Evolutionary conservation across 2,797 vertebrate genomes (phyloP).

Genomic region (Arremon brunneinucha): DNA sequence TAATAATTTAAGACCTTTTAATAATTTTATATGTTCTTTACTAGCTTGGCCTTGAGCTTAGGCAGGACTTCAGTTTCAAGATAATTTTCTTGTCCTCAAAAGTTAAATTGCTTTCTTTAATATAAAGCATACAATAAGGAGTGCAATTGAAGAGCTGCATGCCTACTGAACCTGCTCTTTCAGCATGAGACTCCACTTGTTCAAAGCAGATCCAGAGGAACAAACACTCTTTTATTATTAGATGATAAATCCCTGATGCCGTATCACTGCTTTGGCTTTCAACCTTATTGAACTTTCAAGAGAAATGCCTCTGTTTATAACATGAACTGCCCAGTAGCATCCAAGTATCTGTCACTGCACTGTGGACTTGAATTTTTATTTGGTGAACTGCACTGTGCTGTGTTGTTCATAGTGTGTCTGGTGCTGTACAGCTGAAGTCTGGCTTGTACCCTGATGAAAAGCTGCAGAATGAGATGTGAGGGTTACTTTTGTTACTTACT

Average conservation of each 20-base stretch:
- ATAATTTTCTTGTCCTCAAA: conserved; percentile 65
- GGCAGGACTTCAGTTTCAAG: conserved; percentile 57
- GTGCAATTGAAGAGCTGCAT: conserved; percentile 46
- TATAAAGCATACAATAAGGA: conserved; percentile 61
- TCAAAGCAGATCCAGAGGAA: conserved; percentile 39
- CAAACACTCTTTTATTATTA: conserved; percentile 62
- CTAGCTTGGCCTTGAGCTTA: conserved; percentile 56
- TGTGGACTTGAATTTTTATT: conserved; percentile 52
- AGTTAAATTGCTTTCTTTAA: conserved; percentile 65
- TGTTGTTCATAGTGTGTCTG: not conserved
- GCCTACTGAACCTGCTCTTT: conserved; percentile 43
- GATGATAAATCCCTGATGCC: conserved; percentile 63
- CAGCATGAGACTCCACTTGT: conserved; percentile 19
- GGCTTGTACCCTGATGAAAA: not conserved
- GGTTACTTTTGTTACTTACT: not conserved
- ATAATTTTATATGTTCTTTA: conserved; percentile 47
- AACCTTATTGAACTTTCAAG: conserved; percentile 59
- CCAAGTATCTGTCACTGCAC: conserved; percentile 58
- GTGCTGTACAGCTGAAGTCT: not conserved
- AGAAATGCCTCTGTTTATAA: conserved; percentile 59
- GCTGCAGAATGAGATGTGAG: not conserved
- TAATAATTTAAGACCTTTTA: conserved; percentile 57
- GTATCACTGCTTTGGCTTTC: conserved; percentile 58
- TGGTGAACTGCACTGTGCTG: not conserved
- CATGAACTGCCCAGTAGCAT: conserved; percentile 46